Conservation (phyloP, 2,113 vertebrate genomes). For the Carettochelys insculpta region DNA sequence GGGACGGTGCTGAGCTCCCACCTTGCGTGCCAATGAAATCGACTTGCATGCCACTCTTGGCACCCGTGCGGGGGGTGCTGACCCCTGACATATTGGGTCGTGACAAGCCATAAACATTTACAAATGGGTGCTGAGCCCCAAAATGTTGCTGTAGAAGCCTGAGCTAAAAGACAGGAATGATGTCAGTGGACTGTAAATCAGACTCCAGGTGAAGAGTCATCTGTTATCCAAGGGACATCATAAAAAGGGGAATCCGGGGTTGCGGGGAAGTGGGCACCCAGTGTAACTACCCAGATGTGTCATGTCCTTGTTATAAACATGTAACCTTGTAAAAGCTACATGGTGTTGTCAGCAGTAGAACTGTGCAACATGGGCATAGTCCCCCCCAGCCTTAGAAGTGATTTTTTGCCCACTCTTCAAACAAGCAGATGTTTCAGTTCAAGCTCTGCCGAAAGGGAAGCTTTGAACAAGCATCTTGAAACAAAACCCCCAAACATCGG, state of each 20-base stretch:
- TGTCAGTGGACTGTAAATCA: neutral
- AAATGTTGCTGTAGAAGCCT: neutral
- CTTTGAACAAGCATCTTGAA: neutral
- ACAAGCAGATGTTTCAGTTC: neutral
- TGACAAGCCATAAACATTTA: neutral
- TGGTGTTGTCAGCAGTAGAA: neutral
- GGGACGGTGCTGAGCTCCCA: too few species aligned
- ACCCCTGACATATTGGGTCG: too few species aligned
- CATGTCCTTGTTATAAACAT: neutral
- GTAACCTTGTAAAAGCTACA: neutral
- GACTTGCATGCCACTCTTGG: too few species aligned
- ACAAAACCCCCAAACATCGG: neutral
- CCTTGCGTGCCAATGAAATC: too few species aligned
- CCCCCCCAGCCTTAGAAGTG: fast-evolving
- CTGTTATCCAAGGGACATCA: neutral
- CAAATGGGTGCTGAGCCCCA: neutral
- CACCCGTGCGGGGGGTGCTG: too few species aligned
- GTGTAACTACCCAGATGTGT: neutral
- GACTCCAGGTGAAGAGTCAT: neutral
- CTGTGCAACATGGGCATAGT: neutral
- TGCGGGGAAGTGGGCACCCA: fast-evolving
- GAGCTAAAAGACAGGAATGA: neutral
- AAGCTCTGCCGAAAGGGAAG: neutral
- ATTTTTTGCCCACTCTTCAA: neutral
- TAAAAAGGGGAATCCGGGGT: neutral